Percentiles rank a stretch among this genome's conserved stretches.
These are phyloP conservation scores for Hiodon tergisus DNA, from an alignment of 2,113 vertebrate genomes.

Conservation along the genomic window DNA sequence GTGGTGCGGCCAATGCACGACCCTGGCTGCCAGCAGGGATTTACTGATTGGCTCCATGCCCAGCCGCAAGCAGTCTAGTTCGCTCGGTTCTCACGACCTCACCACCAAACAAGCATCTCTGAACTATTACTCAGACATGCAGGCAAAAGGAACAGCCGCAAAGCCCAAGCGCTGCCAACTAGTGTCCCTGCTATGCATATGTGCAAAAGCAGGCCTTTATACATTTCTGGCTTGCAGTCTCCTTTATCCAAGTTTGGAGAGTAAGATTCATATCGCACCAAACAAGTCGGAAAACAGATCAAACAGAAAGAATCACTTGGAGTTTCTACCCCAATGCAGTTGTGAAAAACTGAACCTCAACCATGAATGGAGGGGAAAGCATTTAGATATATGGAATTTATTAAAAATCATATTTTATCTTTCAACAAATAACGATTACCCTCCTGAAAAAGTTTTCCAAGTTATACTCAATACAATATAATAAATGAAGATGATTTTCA, in stretches of 20 bases:
- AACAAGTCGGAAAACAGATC: too few species aligned
- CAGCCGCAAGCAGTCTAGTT: conserved; percentile 69
- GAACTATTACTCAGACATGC: conserved; percentile 62
- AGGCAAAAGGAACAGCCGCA: conserved; percentile 50
- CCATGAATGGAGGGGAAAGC: too few species aligned
- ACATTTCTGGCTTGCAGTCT: conserved; percentile 4
- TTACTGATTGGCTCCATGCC: conserved; percentile 70
- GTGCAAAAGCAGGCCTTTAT: conserved; percentile 34
- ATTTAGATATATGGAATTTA: too few species aligned
- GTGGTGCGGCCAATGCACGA: conserved; percentile 46
- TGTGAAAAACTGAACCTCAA: too few species aligned
- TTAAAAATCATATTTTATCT: too few species aligned
- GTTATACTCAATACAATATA: too few species aligned
- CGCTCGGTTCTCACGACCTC: conserved; percentile 79
- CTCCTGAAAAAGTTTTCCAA: too few species aligned
- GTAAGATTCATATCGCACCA: too few species aligned
- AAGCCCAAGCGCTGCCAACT: conserved; percentile 58
- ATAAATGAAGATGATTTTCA: too few species aligned
- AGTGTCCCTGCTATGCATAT: conserved; percentile 45
- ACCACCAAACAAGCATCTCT: conserved; percentile 62
- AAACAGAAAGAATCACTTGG: too few species aligned
- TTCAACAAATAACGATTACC: too few species aligned
- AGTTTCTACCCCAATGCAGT: too few species aligned
- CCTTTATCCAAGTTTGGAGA: not conserved
- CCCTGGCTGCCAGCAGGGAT: conserved; percentile 63